A percentile compares a stretch with the other conserved stretches of the same genome.
Conservation (phyloP, 2,888 invertebrate genomes). For the Cosmia trapezina region DNA sequence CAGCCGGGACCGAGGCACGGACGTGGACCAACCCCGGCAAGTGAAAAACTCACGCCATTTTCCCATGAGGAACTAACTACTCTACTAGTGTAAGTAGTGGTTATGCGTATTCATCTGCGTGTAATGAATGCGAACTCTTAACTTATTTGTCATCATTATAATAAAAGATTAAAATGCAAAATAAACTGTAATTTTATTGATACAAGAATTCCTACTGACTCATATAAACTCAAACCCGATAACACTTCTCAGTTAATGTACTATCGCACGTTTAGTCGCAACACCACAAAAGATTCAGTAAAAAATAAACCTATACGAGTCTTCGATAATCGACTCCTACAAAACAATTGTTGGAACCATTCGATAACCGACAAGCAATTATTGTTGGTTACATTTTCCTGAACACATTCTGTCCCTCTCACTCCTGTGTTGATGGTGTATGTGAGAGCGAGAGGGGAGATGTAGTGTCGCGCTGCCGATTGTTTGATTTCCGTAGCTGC, state of each 20-base stretch:
- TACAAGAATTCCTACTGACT: not conserved
- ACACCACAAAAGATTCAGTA: constrained; percentile 6
- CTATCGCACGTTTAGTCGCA: not conserved
- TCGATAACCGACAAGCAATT: constrained; percentile 62
- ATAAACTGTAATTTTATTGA: no score
- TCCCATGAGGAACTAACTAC: no score
- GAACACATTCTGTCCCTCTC: constrained; percentile 8
- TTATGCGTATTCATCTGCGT: not conserved
- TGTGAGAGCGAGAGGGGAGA: constrained; percentile 42
- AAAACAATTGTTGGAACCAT: constrained; percentile 55
- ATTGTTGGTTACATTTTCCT: constrained; percentile 58
- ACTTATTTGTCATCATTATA: not conserved
- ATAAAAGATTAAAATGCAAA: not conserved
- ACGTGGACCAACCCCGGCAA: no score
- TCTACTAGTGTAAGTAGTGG: not conserved
- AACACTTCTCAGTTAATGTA: not conserved
- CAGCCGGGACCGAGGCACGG: no score
- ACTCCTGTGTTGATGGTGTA: not conserved
- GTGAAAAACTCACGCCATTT: no score
- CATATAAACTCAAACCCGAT: not conserved
- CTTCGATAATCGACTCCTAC: constrained; percentile 30
- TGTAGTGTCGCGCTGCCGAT: constrained; percentile 67
- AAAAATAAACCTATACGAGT: constrained; percentile 10
- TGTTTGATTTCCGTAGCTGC: constrained; percentile 79
- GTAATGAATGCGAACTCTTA: not conserved